Evolutionary conservation across 2,888 invertebrate species (phyloP).

Genomic region (Trachelus troglodyta): DNA sequence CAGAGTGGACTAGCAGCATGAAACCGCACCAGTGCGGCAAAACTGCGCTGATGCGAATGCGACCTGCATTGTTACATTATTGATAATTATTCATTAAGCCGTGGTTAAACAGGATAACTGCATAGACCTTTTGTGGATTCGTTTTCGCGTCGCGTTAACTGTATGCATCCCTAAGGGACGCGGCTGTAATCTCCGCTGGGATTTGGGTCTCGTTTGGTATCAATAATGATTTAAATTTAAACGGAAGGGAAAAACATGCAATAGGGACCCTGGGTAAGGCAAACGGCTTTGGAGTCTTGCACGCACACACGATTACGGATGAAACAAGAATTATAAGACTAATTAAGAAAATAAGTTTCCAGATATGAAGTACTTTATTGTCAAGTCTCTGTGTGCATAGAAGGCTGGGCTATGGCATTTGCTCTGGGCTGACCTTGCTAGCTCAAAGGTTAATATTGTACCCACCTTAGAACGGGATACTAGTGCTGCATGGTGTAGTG

Average conservation of each 20-base stretch:
- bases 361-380: conserved; percentile 19
- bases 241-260: not conserved
- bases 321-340: conserved; percentile 3
- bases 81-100: conserved; percentile 39
- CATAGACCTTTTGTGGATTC: not conserved
- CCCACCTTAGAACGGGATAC: not conserved
- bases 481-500: not conserved
- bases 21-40: conserved; percentile 39
- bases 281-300: not conserved
- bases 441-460: conserved; percentile 16
- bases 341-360: conserved; percentile 26
- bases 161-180: not conserved
- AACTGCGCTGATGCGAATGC: conserved; percentile 28
- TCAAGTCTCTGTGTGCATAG: conserved; percentile 12
- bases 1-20: conserved; percentile 24
- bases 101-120: not conserved
- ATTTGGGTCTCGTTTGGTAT: not conserved
- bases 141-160: not conserved
- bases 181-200: not conserved
- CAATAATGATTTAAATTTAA: not conserved
- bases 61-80: conserved; percentile 18
- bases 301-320: not conserved
- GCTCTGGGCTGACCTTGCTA: conserved; percentile 14
- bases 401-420: conserved; percentile 12
- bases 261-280: not conserved